These are phyloP conservation scores for Onychomys leucogaster DNA, from an alignment of 2,797 vertebrate species.

Conservation along the genomic window DNA sequence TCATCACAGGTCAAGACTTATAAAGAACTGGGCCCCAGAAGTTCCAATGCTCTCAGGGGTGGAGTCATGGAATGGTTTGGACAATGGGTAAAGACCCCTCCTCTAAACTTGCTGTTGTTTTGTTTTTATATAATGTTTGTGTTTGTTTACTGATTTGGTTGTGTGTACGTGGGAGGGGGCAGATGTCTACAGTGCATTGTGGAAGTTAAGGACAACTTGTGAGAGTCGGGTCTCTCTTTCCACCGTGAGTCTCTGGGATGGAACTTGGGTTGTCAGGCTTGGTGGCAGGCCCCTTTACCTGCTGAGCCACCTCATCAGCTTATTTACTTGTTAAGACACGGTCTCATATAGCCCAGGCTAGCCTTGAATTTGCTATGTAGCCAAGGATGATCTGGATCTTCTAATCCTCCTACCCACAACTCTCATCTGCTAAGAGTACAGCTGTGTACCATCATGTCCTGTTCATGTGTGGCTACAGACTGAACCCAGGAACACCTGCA, in stretches of 20 bases:
- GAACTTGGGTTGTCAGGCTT: not conserved
- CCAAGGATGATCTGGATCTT: not conserved
- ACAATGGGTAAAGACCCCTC: slow-evolving; percentile 1
- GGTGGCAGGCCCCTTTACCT: not conserved
- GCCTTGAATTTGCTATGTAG: not conserved
- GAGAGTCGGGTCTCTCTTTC: not conserved
- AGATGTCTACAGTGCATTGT: not conserved
- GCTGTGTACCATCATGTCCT: not conserved
- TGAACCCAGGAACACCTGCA: not conserved
- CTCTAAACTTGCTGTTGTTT: not conserved
- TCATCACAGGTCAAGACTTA: not conserved
- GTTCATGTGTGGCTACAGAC: not conserved
- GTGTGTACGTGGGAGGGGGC: not conserved
- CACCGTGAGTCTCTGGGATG: not conserved
- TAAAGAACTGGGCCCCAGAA: not conserved
- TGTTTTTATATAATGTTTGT: not conserved
- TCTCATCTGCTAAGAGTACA: not conserved
- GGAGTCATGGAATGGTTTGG: not conserved
- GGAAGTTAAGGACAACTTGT: not conserved
- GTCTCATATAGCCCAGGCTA: not conserved
- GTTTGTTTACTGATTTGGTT: not conserved
- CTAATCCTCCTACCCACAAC: not conserved
- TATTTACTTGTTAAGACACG: not conserved
- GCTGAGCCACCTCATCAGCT: not conserved
- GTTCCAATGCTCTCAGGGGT: not conserved